phyloP scores from a whole-genome alignment of 2,888 invertebrate genomes.

The Junonia oenone region DNA sequence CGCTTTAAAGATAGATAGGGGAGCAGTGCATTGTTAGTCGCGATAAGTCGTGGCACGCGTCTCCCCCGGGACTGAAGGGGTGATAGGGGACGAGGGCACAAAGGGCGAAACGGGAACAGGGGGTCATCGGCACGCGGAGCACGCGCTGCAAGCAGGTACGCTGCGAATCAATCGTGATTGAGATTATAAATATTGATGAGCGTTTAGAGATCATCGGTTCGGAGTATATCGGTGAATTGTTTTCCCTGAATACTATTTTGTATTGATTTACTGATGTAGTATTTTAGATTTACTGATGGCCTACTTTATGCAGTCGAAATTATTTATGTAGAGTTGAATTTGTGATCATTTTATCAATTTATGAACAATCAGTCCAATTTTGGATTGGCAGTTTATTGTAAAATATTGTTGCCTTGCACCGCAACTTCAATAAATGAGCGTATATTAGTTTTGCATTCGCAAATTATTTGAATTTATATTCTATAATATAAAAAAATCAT shows the following conservation, averaged over 20 bases:
- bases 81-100: background rate
- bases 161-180: slow-evolving; percentile 20
- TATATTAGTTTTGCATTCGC: too few species aligned
- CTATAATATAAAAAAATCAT: too few species aligned
- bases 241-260: background rate
- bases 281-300: background rate
- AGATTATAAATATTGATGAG: slow-evolving; percentile 26
- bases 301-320: background rate
- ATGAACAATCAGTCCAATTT: background rate
- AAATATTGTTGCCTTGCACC: background rate
- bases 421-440: too few species aligned
- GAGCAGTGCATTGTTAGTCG: slow-evolving; percentile 19
- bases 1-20: background rate
- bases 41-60: slow-evolving; percentile 18
- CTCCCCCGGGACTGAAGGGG: slow-evolving; percentile 8
- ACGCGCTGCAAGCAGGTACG: slow-evolving; percentile 18
- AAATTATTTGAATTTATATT: too few species aligned
- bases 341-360: background rate
- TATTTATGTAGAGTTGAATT: background rate
- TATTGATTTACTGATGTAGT: background rate
- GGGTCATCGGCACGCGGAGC: slow-evolving; percentile 25
- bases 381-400: too few species aligned
- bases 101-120: slow-evolving; percentile 6
- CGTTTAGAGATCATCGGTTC: slow-evolving; percentile 19
- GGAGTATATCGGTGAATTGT: background rate